Evolutionary conservation across 2,797 vertebrate genomes (phyloP), one percentile per base, ranked within the genome.

Genomic region (Amniataba percoides): DNA sequence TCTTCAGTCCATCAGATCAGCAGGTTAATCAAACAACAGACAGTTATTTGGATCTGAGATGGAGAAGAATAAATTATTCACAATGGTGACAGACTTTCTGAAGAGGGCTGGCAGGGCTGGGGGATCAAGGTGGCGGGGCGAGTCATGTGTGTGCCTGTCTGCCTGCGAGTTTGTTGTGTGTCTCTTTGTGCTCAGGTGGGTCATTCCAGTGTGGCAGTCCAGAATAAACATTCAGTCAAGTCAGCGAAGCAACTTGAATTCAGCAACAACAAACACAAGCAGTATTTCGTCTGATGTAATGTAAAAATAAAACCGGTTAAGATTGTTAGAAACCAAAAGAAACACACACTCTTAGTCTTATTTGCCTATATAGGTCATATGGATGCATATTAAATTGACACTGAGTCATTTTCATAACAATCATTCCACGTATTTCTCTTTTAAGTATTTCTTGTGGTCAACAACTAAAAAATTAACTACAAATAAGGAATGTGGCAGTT

Each of bases 11-110:
- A 2, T 85, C 82, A 78, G 89, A 91, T 89, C 87, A 87, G 85
- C 71, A 74, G 90, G 81, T 93, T 91, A 89, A 90, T 90, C 92
- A 90, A 87, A 91, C 89, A 88, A 89, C 80, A 83, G 74, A 78
- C 84, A 83, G 59, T 78, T 84, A 86, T 88, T 85, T 87, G 85
- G 81, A 82, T 68, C 77, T 45, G 77, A 58, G 64, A 86, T 80
- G 68, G 74, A 78, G 75, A 56, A 40, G 57, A 71, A 92, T 87
- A 66, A 88, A 91, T 92, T 77, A 92, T 90, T 90, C 80, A 87
- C 72, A 70, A 72, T 27, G 45, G 55, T 59, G 77, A 77, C 77
- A 82, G 84, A 80, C 81, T 74, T 83, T 77, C 74, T 58, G 67
- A 56, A 73, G 66, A 70, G 14, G 39, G 40, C 69, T 66, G 80